Evolutionary conservation across 1,140 invertebrate genomes (phyloP).

Genomic region (Drosophila micromelanica): DNA sequence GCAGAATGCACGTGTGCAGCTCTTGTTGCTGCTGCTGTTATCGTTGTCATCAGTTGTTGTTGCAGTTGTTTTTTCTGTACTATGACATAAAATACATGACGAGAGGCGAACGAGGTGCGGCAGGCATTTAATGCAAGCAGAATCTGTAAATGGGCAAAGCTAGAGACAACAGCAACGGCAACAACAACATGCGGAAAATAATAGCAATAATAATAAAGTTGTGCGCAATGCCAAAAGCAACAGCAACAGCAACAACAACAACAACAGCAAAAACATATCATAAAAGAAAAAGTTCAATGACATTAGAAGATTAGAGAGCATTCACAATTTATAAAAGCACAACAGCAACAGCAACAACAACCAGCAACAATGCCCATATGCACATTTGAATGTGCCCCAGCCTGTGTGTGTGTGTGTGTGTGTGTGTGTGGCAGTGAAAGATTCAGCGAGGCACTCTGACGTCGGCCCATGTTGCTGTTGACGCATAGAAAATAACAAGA

Average conservation of each 20-base stretch:
- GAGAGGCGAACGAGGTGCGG: conserved; percentile 16
- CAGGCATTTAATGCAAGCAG: conserved; percentile 25
- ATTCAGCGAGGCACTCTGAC: conserved; percentile 53
- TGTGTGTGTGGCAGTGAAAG: conserved; percentile 32
- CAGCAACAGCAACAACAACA: conserved; percentile 1
- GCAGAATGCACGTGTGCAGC: conserved; percentile 76
- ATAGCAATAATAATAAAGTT: conserved; percentile 77
- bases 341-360: conserved; percentile 24
- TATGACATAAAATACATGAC: conserved; percentile 67
- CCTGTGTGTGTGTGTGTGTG: not conserved
- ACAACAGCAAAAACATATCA: conserved; percentile 3
- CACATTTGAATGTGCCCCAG: conserved; percentile 65
- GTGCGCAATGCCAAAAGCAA: conserved; percentile 54
- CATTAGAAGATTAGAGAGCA: conserved; percentile 75
- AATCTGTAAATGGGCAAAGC: conserved; percentile 19
- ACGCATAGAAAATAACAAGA: conserved; percentile 49
- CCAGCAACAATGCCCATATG: conserved; percentile 44
- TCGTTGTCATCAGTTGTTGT: conserved; percentile 70
- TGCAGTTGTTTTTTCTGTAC: conserved; percentile 47
- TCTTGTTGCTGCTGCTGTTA: conserved; percentile 61
- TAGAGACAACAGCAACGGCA: conserved; percentile 42
- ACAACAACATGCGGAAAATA: conserved; percentile 50
- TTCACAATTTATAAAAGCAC: conserved; percentile 45
- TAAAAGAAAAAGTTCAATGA: conserved; percentile 66
- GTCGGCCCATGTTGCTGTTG: conserved; percentile 19